Conservation (phyloP, 1,140 invertebrate genomes). For the Pseudomyrmex sp. region DNA sequence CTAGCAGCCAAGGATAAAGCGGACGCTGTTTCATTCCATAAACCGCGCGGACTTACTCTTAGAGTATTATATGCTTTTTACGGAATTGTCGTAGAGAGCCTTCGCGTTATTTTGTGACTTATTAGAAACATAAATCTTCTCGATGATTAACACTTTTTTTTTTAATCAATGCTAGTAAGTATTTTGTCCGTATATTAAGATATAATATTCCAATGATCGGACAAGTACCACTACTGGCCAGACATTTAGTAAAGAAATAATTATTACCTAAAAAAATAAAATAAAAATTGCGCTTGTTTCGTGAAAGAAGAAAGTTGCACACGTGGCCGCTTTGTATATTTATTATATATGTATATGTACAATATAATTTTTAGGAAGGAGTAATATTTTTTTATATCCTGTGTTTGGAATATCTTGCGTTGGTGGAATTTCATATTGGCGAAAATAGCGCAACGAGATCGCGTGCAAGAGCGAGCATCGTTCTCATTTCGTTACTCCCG, state of each 20-base stretch:
- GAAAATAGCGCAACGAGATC: slow-evolving; percentile 3
- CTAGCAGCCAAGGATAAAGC: slow-evolving; percentile 6
- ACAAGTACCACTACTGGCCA: too few relatives aligned
- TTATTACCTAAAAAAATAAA: too few relatives aligned
- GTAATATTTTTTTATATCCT: background rate
- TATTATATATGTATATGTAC: too few relatives aligned
- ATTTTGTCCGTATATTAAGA: too few relatives aligned
- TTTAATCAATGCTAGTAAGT: too few relatives aligned
- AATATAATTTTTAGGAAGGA: too few relatives aligned
- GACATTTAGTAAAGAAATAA: too few relatives aligned
- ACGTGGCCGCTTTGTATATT: too few relatives aligned
- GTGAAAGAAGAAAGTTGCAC: too few relatives aligned
- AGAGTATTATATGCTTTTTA: background rate
- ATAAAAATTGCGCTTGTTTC: too few relatives aligned
- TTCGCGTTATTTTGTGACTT: slow-evolving; percentile 7
- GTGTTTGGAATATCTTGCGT: slow-evolving; percentile 8
- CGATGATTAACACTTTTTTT: slow-evolving; percentile 35
- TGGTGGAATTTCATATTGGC: slow-evolving; percentile 47
- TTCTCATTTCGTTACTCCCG: background rate
- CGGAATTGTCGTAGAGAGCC: background rate
- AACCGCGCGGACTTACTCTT: background rate
- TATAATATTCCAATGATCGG: too few relatives aligned
- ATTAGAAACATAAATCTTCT: background rate
- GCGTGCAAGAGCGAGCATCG: background rate
- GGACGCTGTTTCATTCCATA: slow-evolving; percentile 16